Evolutionary conservation across 1,140 invertebrate genomes (phyloP).

Genomic region (Brachionus angularis): DNA sequence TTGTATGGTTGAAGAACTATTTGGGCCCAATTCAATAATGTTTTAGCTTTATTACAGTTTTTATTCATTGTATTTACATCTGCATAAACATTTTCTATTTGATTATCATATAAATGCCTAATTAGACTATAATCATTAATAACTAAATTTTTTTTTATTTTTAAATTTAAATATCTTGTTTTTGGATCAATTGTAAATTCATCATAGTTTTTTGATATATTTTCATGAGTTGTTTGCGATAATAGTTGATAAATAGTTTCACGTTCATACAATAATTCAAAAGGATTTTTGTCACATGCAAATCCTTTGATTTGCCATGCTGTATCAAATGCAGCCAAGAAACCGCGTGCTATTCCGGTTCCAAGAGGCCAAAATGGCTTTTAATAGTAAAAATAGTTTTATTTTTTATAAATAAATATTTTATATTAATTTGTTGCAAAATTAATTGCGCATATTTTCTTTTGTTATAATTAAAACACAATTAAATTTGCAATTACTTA

Average conservation of each 20-base stretch:
- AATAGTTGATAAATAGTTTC: slow-evolving; percentile 85
- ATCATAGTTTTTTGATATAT: slow-evolving; percentile 79
- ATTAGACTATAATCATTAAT: not conserved
- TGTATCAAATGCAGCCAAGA: slow-evolving; percentile 88
- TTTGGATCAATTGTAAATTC: slow-evolving; percentile 84
- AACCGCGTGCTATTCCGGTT: slow-evolving; percentile 91
- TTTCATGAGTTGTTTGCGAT: slow-evolving; percentile 92
- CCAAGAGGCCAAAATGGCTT: slow-evolving; percentile 98
- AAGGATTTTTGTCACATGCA: slow-evolving; percentile 63
- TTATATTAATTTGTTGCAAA: no score
- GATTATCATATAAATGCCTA: not conserved
- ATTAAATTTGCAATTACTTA: not conserved
- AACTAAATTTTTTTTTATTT: no score
- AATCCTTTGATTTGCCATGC: slow-evolving; percentile 87
- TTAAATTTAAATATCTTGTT: slow-evolving; percentile 58
- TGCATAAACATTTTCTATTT: not conserved
- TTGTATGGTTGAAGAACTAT: slow-evolving; percentile 13
- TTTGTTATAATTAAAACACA: no score
- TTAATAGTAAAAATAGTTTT: no score
- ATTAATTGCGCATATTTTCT: not conserved
- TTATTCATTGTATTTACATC: slow-evolving; percentile 4
- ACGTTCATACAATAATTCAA: slow-evolving; percentile 65
- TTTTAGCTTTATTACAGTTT: not conserved
- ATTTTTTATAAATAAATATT: no score
- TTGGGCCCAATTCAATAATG: slow-evolving; percentile 20